Conservation (phyloP, 2,888 invertebrate species). For the Eilema caniola region DNA sequence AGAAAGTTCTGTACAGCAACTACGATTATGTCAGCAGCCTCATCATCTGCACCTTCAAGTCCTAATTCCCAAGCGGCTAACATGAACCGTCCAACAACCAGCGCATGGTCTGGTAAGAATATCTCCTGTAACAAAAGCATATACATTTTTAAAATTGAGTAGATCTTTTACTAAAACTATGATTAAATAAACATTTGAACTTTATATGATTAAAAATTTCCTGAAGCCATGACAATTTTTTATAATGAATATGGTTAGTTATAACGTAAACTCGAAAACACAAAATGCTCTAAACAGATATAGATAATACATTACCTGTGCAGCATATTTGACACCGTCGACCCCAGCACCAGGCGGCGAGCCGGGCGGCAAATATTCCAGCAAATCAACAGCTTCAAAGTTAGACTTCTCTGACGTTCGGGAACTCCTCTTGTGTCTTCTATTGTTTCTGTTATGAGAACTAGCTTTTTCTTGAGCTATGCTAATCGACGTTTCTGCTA, state of each 20-base stretch:
- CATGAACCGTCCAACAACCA: slow-evolving; percentile 93
- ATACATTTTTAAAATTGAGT: background rate
- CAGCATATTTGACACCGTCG: slow-evolving; percentile 83
- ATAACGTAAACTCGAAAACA: background rate
- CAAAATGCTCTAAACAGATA: background rate
- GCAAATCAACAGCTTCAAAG: slow-evolving; percentile 88
- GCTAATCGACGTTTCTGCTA: slow-evolving; percentile 77
- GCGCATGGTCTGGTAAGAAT: slow-evolving; percentile 93
- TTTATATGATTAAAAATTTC: background rate
- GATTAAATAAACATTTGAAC: background rate
- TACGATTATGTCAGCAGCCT: slow-evolving; percentile 93
- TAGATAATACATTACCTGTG: slow-evolving; percentile 65
- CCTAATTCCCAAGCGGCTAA: slow-evolving; percentile 96
- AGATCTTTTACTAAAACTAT: background rate
- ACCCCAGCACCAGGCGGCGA: slow-evolving; percentile 84
- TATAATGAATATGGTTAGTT: too few relatives aligned
- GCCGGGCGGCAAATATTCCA: slow-evolving; percentile 87
- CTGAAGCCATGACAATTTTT: too few relatives aligned
- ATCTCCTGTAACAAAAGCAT: slow-evolving; percentile 86
- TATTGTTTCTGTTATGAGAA: slow-evolving; percentile 78
- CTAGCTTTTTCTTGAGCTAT: slow-evolving; percentile 79
- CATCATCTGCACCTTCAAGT: slow-evolving; percentile 94
- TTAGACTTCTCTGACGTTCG: slow-evolving; percentile 86
- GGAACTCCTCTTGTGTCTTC: slow-evolving; percentile 84
- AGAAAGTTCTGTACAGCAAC: slow-evolving; percentile 93